Base-by-base conservation (phyloP, 2,888 invertebrate genomes). In the Lomographa bimaculata region DNA sequence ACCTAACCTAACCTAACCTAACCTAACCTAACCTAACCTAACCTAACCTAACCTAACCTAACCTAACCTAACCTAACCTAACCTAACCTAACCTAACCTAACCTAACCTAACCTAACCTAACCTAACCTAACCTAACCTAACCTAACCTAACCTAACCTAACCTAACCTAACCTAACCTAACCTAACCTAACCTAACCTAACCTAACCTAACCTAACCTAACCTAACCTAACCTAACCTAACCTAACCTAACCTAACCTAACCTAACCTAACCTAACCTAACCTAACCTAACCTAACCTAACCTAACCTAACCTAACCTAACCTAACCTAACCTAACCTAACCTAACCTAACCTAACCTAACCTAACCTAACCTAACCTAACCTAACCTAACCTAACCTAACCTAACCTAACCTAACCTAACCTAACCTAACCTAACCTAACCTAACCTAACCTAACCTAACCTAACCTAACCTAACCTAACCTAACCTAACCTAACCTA, bases 1-100 rank as follows among this genome's bases (percentile, higher is more conserved):
- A 18, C 18, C 18, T 18, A 18, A 18, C 18, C 18, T 18, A 18
- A 18, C 18, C 18, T 18, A 18, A 18, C 18, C 18, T 18, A 18
- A 18, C 18, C 18, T 18, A 18, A 18, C 18, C 18, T 18, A 18
- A 18, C 18, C 18, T 18, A 18, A 18, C 18, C 18, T 18, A 18
- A 18, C 18, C 18, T 18, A 18, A 18, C 18, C 18, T 18, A 18
- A 18, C 18, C 18, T 18, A 18, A 18, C 18, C 18, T 18, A 18
- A 18, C 18, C 18, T 18, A 18, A 18, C 18, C 18, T 18, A 18
- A 18, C 18, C 18, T 18, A 18, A 18, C 18, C 18, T 18, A 18
- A 18, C 18, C 18, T 18, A 18, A 18, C 18, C 18, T 18, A 18
- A 18, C 18, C 18, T 18, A 18, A 18, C 18, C 18, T 18, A 18